A percentile compares a stretch with the other conserved stretches of the same genome.
Evolutionary conservation across 1,140 invertebrate species (phyloP).

Genomic region (Bombus affinis): DNA sequence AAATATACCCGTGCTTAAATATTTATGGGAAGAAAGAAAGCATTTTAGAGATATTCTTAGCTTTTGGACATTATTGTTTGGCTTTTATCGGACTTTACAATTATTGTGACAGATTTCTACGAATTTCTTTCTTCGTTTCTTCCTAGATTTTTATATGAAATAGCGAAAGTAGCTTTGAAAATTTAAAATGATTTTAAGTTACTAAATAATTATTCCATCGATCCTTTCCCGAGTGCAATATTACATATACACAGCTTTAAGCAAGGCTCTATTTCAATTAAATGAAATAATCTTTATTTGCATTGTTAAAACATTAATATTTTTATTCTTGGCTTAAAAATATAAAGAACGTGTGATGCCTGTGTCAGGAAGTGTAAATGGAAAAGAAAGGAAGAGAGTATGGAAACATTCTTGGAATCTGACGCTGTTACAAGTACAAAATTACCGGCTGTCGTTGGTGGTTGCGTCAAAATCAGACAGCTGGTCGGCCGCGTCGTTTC

Average conservation of each 20-base stretch:
- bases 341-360: neutral
- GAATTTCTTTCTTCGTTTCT: neutral
- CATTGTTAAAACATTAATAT: neutral
- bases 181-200: too few relatives aligned
- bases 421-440: constrained; percentile 16
- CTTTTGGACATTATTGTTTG: neutral
- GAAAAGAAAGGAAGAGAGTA: neutral
- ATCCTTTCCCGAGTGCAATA: too few relatives aligned
- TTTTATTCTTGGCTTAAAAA: neutral
- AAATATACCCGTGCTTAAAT: neutral
- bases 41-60: neutral
- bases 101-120: neutral
- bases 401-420: constrained; percentile 34
- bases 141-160: neutral
- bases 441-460: constrained; percentile 41
- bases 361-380: neutral
- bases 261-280: too few relatives aligned
- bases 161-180: too few relatives aligned
- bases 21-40: neutral
- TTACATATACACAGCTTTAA: too few relatives aligned
- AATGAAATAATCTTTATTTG: too few relatives aligned
- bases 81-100: neutral
- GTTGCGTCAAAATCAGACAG: constrained; percentile 48
- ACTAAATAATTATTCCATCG: too few relatives aligned
- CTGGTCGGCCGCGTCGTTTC: constrained; percentile 54